phyloP scores from a whole-genome alignment of 1,140 invertebrate species.

The Melanaphis sacchari region DNA sequence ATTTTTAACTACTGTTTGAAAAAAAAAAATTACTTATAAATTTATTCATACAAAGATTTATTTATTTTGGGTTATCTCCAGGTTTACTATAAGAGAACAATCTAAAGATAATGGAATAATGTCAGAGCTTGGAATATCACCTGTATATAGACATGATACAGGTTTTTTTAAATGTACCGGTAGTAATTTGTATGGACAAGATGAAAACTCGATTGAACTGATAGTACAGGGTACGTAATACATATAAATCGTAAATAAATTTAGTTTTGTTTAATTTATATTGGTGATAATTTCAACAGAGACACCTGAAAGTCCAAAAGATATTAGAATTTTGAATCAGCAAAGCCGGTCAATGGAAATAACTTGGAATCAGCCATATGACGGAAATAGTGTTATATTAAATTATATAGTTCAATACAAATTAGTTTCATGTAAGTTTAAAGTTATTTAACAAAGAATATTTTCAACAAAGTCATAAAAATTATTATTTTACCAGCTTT shows the following conservation, averaged over 20 bases:
- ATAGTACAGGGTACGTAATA: slow-evolving; percentile 80
- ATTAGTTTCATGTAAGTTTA: slow-evolving; percentile 75
- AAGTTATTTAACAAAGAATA: not conserved
- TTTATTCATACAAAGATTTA: not conserved
- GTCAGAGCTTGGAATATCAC: slow-evolving; percentile 81
- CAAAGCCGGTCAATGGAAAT: slow-evolving; percentile 79
- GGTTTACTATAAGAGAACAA: slow-evolving; percentile 74
- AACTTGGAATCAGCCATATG: slow-evolving; percentile 84
- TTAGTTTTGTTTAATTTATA: not conserved
- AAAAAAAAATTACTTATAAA: not conserved
- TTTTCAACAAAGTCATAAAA: not conserved
- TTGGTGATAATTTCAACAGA: slow-evolving; percentile 66
- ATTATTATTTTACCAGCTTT: slow-evolving; percentile 67
- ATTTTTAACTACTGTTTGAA: not conserved
- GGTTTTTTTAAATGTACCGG: slow-evolving; percentile 88
- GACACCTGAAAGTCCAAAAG: slow-evolving; percentile 83
- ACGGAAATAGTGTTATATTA: slow-evolving; percentile 86
- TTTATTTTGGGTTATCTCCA: slow-evolving; percentile 61
- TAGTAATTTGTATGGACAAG: slow-evolving; percentile 87
- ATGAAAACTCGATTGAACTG: slow-evolving; percentile 89
- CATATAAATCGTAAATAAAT: not conserved
- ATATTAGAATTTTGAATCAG: slow-evolving; percentile 83
- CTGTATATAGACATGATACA: slow-evolving; percentile 86
- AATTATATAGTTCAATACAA: slow-evolving; percentile 89
- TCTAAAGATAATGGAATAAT: slow-evolving; percentile 81